Conservation (phyloP, 1,140 invertebrate species). For the Bombus waltoni region DNA sequence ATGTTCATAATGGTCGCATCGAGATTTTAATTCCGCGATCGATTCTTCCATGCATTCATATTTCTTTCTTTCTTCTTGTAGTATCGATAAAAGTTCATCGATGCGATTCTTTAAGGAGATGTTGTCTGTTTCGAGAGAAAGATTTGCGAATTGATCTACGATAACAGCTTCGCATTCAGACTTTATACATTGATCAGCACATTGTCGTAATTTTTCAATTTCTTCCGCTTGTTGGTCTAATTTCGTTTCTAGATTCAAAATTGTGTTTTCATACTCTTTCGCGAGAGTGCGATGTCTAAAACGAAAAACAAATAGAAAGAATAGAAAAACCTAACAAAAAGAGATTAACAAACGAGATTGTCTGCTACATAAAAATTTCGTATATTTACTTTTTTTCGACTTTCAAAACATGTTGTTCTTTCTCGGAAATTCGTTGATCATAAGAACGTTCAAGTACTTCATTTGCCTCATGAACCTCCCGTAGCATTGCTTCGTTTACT, state of each 20-base stretch:
- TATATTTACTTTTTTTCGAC: conserved; percentile 67
- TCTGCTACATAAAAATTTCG: background rate
- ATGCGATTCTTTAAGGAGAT: conserved; percentile 29
- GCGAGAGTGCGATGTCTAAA: conserved; percentile 52
- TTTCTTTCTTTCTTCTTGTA: conserved; percentile 51
- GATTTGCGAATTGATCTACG: background rate
- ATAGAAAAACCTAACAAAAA: background rate
- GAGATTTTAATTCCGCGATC: conserved; percentile 32
- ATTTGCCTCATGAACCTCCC: conserved; percentile 62
- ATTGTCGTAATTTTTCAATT: conserved; percentile 47
- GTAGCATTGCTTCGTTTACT: conserved; percentile 50
- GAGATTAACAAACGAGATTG: too few relatives aligned
- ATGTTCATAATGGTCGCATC: conserved; percentile 49
- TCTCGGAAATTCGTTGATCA: conserved; percentile 15
- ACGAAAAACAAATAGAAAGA: background rate
- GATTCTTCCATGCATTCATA: conserved; percentile 33
- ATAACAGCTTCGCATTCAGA: background rate
- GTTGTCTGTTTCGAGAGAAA: background rate
- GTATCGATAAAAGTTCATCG: conserved; percentile 40
- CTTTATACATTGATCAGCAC: conserved; percentile 21
- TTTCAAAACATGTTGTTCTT: conserved; percentile 57
- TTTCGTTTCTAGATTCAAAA: conserved; percentile 51
- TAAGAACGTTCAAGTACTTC: conserved; percentile 63
- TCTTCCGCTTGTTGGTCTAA: conserved; percentile 12
- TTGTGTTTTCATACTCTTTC: conserved; percentile 51